Base-by-base conservation (phyloP, 2,888 invertebrate species). In the Caenorhabditis sp. region DNA sequence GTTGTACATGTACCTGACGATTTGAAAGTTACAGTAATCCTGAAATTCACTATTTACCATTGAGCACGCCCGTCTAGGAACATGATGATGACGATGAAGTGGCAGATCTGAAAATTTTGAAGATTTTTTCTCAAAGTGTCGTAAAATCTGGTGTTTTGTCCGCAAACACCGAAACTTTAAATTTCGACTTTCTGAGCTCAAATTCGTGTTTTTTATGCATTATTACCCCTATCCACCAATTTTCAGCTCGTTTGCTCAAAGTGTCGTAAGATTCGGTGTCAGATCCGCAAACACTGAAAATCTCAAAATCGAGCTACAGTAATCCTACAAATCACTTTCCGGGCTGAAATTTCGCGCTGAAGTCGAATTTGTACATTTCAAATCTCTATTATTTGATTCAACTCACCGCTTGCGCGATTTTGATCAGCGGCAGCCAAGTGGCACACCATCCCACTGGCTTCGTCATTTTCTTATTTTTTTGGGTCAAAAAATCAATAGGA, bases 391-490 rank as follows among this genome's bases (percentile, higher is more conserved):
- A 44, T 14, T 38, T 2, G 6, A 5, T 12, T 10, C 6, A 16
- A 41, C 82, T 66, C 26, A 82, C 82, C 41, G 76, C 76, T 35
- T 82, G 82, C 0, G 72, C 69, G 10, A 82, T 28, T 63, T 82
- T 82, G 44, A 82, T 58, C 16, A 79, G 41, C 12, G 82, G 82
- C 16, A 82, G 54, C 82, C 76, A 76, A 8, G 82, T 82, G 56
- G 54, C 70, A 64, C 79, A 82, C 82, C 82, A 82, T 2, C 70
- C 73, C 2, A 72, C 47, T 1, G 70, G 69, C 14, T 76, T 76
- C 14, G 82, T 66, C 82, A 82, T 82, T 41, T 35, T 72, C 47
- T 6, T 4, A 7, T 6, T 31, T 82, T 41, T 35, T 38, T 38
- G 12, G 38, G 8, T 10, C 38, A 38, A 38, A 38, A 38, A 38